Evolutionary conservation across 2,797 vertebrate genomes (phyloP).

Genomic region (Pseudochirops corinnae): DNA sequence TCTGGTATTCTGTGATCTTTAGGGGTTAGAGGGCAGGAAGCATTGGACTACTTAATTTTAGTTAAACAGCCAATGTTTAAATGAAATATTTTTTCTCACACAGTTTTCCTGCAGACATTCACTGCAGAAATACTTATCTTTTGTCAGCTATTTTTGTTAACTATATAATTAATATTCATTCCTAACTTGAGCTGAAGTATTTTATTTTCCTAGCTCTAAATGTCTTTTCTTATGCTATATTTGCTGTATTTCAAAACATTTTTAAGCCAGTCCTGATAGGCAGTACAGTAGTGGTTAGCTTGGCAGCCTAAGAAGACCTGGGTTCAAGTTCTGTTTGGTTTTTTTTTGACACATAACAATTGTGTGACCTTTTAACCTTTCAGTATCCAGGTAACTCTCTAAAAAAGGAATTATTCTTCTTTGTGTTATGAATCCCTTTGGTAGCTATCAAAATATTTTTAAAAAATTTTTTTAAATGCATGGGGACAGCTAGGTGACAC

Average conservation of each 20-base stretch:
- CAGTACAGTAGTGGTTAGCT: neutral
- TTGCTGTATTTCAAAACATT: neutral
- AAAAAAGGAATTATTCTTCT: neutral
- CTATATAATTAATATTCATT: neutral
- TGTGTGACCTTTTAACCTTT: neutral
- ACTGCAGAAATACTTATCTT: neutral
- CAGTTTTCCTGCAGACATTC: neutral
- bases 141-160: neutral
- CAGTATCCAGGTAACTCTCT: neutral
- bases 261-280: neutral
- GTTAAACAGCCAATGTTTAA: neutral
- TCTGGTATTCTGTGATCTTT: slow-evolving; percentile 6
- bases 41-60: neutral
- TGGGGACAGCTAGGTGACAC: too few relatives aligned
- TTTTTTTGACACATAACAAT: neutral
- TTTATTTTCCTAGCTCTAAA: neutral
- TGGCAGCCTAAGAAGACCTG: neutral
- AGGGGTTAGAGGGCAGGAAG: neutral
- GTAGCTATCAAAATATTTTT: neutral
- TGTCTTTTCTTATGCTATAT: neutral
- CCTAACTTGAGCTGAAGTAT: neutral
- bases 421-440: neutral
- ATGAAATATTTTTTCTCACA: neutral
- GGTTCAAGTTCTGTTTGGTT: neutral
- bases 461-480: too few relatives aligned